phyloP scores from a whole-genome alignment of 2,888 invertebrate species.

The Oxytorus armatus region DNA sequence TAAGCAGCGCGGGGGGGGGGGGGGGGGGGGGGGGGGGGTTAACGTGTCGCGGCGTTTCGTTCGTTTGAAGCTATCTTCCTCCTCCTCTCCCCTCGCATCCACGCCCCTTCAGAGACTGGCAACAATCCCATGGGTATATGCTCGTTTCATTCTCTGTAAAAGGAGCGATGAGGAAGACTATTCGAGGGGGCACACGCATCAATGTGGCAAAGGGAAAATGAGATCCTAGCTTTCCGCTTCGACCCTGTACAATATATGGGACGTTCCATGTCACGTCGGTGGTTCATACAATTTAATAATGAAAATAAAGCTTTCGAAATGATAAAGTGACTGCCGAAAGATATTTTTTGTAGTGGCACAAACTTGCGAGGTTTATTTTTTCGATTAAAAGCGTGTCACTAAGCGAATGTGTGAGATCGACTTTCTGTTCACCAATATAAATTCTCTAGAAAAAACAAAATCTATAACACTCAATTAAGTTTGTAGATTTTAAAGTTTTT shows the following conservation, averaged over 20 bases:
- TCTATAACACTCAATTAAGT: neutral
- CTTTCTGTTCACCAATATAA: no score
- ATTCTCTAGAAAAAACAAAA: no score
- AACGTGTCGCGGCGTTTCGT: conserved; percentile 75
- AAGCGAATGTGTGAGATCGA: no score
- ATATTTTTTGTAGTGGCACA: no score
- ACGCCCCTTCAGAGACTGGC: neutral
- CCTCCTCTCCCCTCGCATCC: conserved; percentile 10
- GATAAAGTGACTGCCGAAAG: no score
- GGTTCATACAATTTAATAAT: neutral
- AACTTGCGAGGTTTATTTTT: no score
- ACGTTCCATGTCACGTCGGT: neutral
- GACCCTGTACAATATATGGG: neutral
- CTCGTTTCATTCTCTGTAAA: conserved; percentile 13
- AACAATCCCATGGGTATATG: conserved; percentile 32
- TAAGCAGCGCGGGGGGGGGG: conserved; percentile 73
- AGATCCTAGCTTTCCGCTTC: conserved; percentile 43
- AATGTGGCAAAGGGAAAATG: conserved; percentile 30
- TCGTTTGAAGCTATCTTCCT: conserved; percentile 68
- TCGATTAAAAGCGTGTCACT: no score
- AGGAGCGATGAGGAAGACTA: conserved; percentile 3
- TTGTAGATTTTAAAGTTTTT: neutral
- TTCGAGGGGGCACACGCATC: neutral
- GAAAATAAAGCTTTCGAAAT: no score
- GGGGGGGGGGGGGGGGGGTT: conserved; percentile 68